These are phyloP conservation scores for Salvelinus alpinus DNA, from an alignment of 2,113 vertebrate species.

Conservation along the genomic window DNA sequence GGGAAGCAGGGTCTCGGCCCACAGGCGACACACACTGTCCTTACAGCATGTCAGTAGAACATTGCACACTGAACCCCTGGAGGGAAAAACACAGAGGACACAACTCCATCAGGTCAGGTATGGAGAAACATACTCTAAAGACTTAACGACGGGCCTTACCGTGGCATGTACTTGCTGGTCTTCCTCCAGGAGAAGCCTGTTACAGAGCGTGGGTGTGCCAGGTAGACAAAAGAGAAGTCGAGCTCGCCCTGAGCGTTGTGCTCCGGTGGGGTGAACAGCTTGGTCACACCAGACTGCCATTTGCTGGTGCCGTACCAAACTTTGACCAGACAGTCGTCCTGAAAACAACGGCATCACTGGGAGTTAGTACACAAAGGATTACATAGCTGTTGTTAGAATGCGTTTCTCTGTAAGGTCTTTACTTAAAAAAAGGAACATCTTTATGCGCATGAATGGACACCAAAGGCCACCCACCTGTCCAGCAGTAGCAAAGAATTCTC, in stretches of 20 bases:
- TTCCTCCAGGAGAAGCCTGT: conserved; percentile 98
- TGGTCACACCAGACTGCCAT: conserved; percentile 81
- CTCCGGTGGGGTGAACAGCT: conserved; percentile 77
- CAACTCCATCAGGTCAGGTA: not conserved
- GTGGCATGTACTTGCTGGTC: conserved; percentile 93
- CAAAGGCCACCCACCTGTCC: conserved; percentile 80
- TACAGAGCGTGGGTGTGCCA: conserved; percentile 94
- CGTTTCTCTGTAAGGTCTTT: not conserved
- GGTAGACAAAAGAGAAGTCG: conserved; percentile 93
- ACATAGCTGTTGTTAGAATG: not conserved
- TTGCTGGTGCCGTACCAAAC: conserved; percentile 93
- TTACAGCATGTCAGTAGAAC: conserved; percentile 96
- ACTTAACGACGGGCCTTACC: conserved; percentile 65
- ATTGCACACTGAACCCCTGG: conserved; percentile 90
- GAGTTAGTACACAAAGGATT: not conserved
- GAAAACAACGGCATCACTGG: not conserved
- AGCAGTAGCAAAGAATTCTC: conserved; percentile 96
- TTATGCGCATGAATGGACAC: not conserved
- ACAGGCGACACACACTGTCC: conserved; percentile 95
- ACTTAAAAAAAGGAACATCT: not conserved
- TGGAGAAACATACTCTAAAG: not conserved
- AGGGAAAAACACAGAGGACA: conserved; percentile 10
- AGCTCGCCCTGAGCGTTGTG: conserved; percentile 75
- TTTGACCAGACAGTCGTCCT: conserved; percentile 97
- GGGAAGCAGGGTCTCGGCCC: conserved; percentile 95